Evolutionary conservation across 2,113 vertebrate species (phyloP).

Genomic region (Laticauda colubrina): DNA sequence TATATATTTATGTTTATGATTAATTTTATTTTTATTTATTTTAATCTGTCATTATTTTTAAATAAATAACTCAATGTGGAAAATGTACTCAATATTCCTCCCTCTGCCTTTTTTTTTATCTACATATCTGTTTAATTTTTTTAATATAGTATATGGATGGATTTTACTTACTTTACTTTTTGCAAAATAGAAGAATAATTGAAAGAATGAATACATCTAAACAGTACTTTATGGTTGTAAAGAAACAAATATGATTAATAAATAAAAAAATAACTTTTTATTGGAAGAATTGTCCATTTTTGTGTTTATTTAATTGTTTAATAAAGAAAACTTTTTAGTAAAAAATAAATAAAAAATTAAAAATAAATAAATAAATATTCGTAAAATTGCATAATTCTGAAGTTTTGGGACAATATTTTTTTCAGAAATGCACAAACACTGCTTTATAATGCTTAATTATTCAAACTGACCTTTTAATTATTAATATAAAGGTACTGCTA

Average conservation of each 20-base stretch:
- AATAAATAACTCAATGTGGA: neutral
- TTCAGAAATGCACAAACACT: neutral
- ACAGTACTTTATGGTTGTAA: neutral
- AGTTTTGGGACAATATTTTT: neutral
- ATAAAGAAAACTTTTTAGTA: too few species aligned
- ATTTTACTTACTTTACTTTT: neutral
- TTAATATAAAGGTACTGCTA: too few species aligned
- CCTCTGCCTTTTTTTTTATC: neutral
- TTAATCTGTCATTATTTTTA: neutral
- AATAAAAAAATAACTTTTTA: too few species aligned
- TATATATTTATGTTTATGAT: neutral
- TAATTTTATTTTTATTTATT: neutral
- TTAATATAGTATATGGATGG: neutral
- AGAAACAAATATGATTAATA: neutral
- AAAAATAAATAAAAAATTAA: too few species aligned
- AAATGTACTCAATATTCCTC: neutral
- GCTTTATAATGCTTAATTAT: neutral
- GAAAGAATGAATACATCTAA: neutral
- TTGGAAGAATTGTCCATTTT: too few species aligned
- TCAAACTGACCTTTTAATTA: neutral
- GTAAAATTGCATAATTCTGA: neutral
- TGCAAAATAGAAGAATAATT: neutral
- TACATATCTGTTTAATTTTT: neutral
- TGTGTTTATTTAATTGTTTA: too few species aligned
- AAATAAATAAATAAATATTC: neutral